Evolutionary conservation across 2,113 vertebrate species (phyloP).

Genomic region (Hypocryptadius cinnamomeus): DNA sequence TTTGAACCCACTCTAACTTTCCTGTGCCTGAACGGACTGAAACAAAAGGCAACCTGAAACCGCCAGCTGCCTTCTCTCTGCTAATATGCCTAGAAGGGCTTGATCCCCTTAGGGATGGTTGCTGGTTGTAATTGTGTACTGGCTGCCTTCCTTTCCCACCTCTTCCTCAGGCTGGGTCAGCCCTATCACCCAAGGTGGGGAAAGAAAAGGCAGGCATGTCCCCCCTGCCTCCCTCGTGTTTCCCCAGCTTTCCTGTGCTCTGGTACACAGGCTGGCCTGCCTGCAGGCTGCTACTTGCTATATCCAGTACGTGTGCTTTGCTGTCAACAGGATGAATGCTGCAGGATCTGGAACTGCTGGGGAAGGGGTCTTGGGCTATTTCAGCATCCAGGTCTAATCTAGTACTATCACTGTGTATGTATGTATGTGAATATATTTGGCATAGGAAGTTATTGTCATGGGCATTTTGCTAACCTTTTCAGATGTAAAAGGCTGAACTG

Average conservation of each 20-base stretch:
- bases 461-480: background rate
- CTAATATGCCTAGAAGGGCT: background rate
- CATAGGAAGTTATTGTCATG: background rate
- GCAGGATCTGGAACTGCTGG: background rate
- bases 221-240: background rate
- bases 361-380: background rate
- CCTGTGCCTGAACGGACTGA: background rate
- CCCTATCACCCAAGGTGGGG: background rate
- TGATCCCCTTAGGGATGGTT: background rate
- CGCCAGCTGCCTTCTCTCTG: background rate
- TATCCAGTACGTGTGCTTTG: background rate
- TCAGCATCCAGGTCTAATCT: background rate
- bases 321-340: background rate
- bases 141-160: background rate
- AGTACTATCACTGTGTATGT: background rate
- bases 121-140: background rate
- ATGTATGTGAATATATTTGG: background rate
- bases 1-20: background rate
- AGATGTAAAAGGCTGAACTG: background rate
- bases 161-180: background rate
- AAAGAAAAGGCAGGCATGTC: background rate
- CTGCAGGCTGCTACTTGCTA: background rate
- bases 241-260: background rate
- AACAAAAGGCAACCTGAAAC: background rate
- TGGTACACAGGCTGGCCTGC: background rate